Evolutionary conservation across 2,888 invertebrate species (phyloP).

Genomic region (Scelioninae gen. 1): DNA sequence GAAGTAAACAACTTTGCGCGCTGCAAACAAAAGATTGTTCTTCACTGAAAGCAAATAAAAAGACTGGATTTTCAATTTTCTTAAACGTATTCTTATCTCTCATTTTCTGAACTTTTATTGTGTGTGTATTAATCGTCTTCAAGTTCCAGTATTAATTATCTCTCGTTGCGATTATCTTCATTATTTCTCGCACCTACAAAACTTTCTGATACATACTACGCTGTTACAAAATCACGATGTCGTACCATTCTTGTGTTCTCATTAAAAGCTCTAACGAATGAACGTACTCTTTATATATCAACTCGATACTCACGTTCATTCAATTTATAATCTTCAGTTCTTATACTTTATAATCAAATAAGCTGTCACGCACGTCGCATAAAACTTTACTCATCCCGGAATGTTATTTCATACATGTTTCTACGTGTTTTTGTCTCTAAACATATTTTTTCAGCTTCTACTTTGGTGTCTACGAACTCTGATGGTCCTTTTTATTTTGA

Average conservation of each 20-base stretch:
- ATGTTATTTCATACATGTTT: conserved; percentile 52
- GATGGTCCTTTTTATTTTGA: conserved; percentile 37
- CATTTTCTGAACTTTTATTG: conserved; percentile 61
- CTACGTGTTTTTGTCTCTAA: conserved; percentile 39
- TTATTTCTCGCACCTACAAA: conserved; percentile 60
- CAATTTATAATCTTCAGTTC: conserved; percentile 10
- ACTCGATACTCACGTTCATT: conserved; percentile 9
- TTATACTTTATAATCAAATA: conserved; percentile 48
- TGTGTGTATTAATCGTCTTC: conserved; percentile 67
- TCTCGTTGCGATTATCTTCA: conserved; percentile 60
- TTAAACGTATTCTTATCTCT: conserved; percentile 56
- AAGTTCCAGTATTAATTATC: conserved; percentile 67
- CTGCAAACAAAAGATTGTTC: conserved; percentile 50
- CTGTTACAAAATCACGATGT: conserved; percentile 54
- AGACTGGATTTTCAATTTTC: conserved; percentile 49
- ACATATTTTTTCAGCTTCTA: conserved; percentile 45
- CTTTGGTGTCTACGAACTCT: conserved; percentile 39
- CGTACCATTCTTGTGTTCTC: conserved; percentile 41
- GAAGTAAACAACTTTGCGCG: conserved; percentile 33
- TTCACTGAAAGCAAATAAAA: conserved; percentile 42
- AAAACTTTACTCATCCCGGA: conserved; percentile 37
- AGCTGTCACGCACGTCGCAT: conserved; percentile 42
- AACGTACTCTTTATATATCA: conserved; percentile 22
- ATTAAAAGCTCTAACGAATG: conserved; percentile 49
- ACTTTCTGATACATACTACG: conserved; percentile 51